Conservation (phyloP, 2,888 invertebrate species). For the Aphodius sticticus region DNA sequence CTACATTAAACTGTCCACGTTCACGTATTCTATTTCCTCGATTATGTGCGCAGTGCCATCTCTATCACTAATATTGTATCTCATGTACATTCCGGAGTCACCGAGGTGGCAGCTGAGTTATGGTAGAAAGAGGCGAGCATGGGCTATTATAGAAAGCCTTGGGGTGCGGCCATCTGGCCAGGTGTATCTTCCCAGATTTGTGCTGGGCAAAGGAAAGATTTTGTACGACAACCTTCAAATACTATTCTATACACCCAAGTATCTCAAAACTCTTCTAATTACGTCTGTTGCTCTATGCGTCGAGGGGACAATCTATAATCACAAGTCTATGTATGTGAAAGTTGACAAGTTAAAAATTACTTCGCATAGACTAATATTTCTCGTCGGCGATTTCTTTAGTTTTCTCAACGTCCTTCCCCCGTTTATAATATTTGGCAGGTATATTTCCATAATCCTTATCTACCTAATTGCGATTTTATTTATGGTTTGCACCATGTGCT, state of each 20-base stretch:
- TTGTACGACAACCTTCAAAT: conserved; percentile 23
- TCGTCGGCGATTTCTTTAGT: conserved; percentile 28
- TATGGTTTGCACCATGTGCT: not conserved
- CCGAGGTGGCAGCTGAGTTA: conserved; percentile 33
- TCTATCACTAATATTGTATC: conserved; percentile 20
- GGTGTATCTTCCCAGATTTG: conserved; percentile 22
- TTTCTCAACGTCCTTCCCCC: conserved; percentile 29
- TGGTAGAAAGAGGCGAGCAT: conserved; percentile 30
- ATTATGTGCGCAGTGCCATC: conserved; percentile 25
- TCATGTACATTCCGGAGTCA: conserved; percentile 31
- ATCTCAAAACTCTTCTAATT: conserved; percentile 17
- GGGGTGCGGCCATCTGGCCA: conserved; percentile 10
- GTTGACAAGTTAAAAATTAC: conserved; percentile 16
- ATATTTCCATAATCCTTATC: conserved; percentile 13
- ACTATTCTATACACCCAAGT: conserved; percentile 20
- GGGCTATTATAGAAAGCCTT: conserved; percentile 23
- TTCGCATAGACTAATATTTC: conserved; percentile 24
- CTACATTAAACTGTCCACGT: conserved; percentile 16
- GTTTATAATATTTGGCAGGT: conserved; percentile 32
- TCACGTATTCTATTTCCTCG: not conserved
- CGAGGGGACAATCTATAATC: not conserved
- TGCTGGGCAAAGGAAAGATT: conserved; percentile 7
- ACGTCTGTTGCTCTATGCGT: conserved; percentile 9
- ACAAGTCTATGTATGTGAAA: conserved; percentile 18
- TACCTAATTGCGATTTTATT: not conserved